Percentiles rank a stretch among this genome's conserved stretches.
These are phyloP conservation scores for Anarsia innoxiella DNA, from an alignment of 2,888 invertebrate genomes.

Conservation along the genomic window DNA sequence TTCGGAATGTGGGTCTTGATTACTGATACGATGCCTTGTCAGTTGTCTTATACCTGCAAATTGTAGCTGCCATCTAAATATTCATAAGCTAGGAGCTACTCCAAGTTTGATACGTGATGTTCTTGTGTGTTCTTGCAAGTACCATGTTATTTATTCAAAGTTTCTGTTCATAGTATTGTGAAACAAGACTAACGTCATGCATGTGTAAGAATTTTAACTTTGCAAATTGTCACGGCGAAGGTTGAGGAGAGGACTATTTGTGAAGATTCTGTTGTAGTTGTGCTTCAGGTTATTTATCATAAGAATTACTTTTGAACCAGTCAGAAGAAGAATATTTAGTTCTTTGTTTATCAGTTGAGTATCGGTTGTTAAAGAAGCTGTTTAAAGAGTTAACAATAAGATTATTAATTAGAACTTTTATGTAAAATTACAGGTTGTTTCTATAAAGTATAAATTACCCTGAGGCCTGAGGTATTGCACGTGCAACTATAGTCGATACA, in stretches of 20 bases:
- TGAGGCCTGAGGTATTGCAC: constrained; percentile 17
- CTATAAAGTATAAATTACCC: constrained; percentile 5
- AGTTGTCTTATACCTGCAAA: background rate
- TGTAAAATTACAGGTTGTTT: constrained; percentile 10
- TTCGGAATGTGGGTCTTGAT: constrained; percentile 2
- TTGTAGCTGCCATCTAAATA: constrained; percentile 3
- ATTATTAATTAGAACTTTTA: constrained; percentile 17
- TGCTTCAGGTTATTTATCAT: too few relatives aligned
- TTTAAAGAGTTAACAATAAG: constrained; percentile 19
- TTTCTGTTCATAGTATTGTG: too few relatives aligned
- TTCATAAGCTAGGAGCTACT: constrained; percentile 5
- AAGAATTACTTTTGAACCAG: too few relatives aligned
- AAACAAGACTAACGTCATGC: too few relatives aligned
- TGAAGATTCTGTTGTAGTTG: too few relatives aligned
- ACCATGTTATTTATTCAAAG: too few relatives aligned
- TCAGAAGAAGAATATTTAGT: too few relatives aligned
- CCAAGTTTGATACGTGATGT: background rate
- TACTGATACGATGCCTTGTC: constrained; percentile 1
- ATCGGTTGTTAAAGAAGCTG: constrained; percentile 12
- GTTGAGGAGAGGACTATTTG: too few relatives aligned
- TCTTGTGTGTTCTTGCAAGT: too few relatives aligned
- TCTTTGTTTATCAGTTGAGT: background rate
- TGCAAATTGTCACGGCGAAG: too few relatives aligned
- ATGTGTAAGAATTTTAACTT: too few relatives aligned
- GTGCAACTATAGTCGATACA: constrained; percentile 8